Evolutionary conservation across 2,888 invertebrate species (phyloP), one percentile per base, ranked within the genome.

Genomic region (Trichogramma dendrolimi): DNA sequence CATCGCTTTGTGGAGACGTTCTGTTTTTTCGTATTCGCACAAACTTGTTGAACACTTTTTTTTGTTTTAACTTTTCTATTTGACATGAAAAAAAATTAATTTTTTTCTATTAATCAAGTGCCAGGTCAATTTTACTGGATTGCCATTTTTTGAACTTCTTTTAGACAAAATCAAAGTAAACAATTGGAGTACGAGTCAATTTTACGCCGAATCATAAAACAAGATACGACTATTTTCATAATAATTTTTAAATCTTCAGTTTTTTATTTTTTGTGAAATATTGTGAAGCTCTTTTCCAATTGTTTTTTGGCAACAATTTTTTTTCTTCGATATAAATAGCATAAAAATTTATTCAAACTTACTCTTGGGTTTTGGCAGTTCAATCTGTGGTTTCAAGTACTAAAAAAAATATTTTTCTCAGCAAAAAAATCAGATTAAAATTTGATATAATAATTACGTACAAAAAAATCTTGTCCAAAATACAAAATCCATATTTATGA

Each of bases 361-460:
- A 3, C 4, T 40, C 8, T 55, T 41, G 6, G 58, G 27, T 41
- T 39, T 43, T 5, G 62, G 62, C 41, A 61, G 10, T 41, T 58
- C 52, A 27, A 27, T 27, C 27, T 27, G 27, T 14, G 65, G 65
- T 10, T 56, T 62, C 14, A 62, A n/a, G 41, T 62, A 62, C 65
- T 65, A 55, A 58, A 47, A 10, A 40, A 51, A 58, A 11, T 39
- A 11, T 55, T 7, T 27, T 27, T 27, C 27, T 27, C 27, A 27
- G 27, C 27, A 27, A 27, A 27, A 27, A 1, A 27, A 27, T 27
- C 27, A 27, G n/a, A 5, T 58, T 41, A 38, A 49, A 48, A 27
- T 27, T 27, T 27, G 27, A 27, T 27, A 27, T 27, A 27, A 0
- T 2, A 27, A 27, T 2, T 27, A 27, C 27, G 27, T 27, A 27